Evolutionary conservation across 2,113 vertebrate species (phyloP), one percentile per base, ranked within the genome.

Genomic region (Arvicanthis niloticus): DNA sequence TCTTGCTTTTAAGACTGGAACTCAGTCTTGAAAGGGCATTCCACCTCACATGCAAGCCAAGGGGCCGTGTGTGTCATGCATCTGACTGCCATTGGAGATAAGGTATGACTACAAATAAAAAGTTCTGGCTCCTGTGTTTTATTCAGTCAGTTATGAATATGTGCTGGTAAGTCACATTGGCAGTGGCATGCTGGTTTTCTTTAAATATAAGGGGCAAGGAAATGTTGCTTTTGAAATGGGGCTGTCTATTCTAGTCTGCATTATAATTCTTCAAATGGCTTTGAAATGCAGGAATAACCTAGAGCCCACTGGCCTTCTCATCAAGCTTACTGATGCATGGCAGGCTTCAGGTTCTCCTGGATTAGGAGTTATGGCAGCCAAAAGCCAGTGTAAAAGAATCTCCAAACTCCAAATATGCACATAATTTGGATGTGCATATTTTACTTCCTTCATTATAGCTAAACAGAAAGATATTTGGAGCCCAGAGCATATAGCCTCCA

Each of bases 391-490:
- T 89, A 56, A 56, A 56, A 88, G 62, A 97, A 34, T 91, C 65
- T 93, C 72, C 45, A 75, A 5, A 90, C 77, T 97, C 68, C 84
- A 94, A 94, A 80, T 91, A 40, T 70, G 81, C 80, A 84, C 24
- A 9, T 78, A 31, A 93, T 94, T 96, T 88, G 21, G 81, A 42
- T 95, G 40, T 96, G 48, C 31, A 1, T 13, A 2, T 97, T 97
- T 96, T 58, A 78, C 19, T 81, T 15, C 92, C 16, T 95, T 85
- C 91, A 13, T 68, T 94, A 65, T 22, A 87, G 68, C 68, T 89
- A 82, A 82, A 78, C 88, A 92, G 86, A 92, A 91, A 92, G 93
- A 91, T 86, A 90, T 85, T 76, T 94, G 77, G 91, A 96, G 94
- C 94, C 75, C 68, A 91, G 81, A 93, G 37, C 48, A 42, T 70